A percentile compares a stretch with the other conserved stretches of the same genome.
Evolutionary conservation across 2,888 invertebrate genomes (phyloP).

Genomic region (Limenitis camilla): DNA sequence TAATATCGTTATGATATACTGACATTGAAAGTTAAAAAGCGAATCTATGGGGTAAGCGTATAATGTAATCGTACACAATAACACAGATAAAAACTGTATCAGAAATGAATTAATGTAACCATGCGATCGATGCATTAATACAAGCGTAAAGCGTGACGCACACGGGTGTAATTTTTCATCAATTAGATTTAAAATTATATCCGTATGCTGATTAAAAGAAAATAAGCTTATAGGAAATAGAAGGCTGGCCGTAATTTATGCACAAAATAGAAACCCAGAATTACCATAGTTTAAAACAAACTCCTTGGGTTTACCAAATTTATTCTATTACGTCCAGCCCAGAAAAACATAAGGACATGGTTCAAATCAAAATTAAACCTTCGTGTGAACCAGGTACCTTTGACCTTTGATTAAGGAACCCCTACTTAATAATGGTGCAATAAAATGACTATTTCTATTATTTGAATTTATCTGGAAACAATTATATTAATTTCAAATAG

Average conservation of each 20-base stretch:
- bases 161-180: constrained; percentile 15
- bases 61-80: constrained; percentile 13
- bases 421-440: no score
- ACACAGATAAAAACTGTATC: constrained; percentile 3
- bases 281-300: no score
- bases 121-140: constrained; percentile 26
- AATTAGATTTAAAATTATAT: constrained; percentile 9
- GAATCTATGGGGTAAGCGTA: constrained; percentile 17
- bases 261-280: not conserved
- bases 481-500: no score
- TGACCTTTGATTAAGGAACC: no score
- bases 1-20: constrained; percentile 9
- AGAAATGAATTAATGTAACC: constrained; percentile 21
- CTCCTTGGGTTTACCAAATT: no score
- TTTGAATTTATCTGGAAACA: no score
- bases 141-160: constrained; percentile 25
- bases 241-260: constrained; percentile 13
- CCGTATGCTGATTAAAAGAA: constrained; percentile 16
- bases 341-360: not conserved
- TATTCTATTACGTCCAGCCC: not conserved
- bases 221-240: constrained; percentile 18
- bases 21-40: constrained; percentile 24
- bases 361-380: not conserved
- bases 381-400: no score
- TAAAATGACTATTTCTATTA: no score